phyloP scores from a whole-genome alignment of 1,140 invertebrate species.

The Orussus abietinus region DNA sequence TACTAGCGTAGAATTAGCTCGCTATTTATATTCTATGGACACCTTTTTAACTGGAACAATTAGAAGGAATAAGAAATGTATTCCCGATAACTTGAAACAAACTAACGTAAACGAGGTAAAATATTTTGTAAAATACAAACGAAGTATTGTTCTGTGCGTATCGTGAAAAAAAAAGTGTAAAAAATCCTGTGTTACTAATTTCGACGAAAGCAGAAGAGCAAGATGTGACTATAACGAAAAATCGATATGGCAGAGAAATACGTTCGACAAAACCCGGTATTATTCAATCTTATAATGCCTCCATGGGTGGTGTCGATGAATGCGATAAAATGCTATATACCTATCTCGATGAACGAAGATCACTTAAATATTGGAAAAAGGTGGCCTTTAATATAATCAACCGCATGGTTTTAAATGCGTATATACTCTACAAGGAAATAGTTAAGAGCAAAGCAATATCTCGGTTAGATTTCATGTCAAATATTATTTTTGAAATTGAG shows the following conservation, averaged over 20 bases:
- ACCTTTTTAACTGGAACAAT: conserved; percentile 22
- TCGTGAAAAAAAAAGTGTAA: conserved; percentile 1
- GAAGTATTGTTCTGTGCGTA: conserved; percentile 10
- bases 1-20: conserved; percentile 17
- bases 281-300: conserved; percentile 17
- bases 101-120: conserved; percentile 10
- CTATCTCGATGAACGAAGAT: conserved; percentile 19
- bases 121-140: conserved; percentile 14
- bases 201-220: conserved; percentile 10
- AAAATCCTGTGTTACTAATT: conserved; percentile 10
- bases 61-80: conserved; percentile 19
- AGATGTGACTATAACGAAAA: conserved; percentile 11
- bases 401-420: conserved; percentile 2
- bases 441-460: conserved; percentile 14
- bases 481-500: conserved; percentile 17
- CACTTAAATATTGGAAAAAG: conserved; percentile 24
- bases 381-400: conserved; percentile 19
- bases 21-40: conserved; percentile 12
- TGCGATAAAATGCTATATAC: conserved; percentile 23
- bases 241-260: conserved; percentile 11
- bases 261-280: conserved; percentile 9
- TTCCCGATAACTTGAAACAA: conserved; percentile 18
- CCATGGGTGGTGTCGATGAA: conserved; percentile 19
- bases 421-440: background rate
- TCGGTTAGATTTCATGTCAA: conserved; percentile 14